Conservation (phyloP, 2,888 invertebrate genomes). For the Spatulosminthurus flaviceps region DNA sequence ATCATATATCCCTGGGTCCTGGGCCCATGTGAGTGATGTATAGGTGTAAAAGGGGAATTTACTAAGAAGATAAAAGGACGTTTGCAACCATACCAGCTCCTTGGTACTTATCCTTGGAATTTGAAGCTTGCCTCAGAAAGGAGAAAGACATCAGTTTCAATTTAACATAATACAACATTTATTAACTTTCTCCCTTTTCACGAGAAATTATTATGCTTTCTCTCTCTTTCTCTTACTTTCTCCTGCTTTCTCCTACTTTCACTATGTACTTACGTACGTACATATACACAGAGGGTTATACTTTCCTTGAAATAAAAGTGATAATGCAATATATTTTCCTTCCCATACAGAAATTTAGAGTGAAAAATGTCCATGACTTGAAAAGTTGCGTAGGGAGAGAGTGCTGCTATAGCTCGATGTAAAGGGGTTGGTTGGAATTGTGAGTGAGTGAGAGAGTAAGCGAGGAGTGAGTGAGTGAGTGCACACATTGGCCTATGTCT, state of each 20-base stretch:
- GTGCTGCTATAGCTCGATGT: background rate
- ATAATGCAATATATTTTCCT: conserved; percentile 34
- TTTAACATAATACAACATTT: conserved; percentile 26
- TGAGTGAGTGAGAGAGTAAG: too few relatives aligned
- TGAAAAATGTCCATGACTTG: conserved; percentile 27
- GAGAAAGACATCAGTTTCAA: conserved; percentile 27
- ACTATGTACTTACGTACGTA: too few relatives aligned
- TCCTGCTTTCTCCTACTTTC: too few relatives aligned
- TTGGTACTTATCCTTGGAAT: background rate
- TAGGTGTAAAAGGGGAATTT: too few relatives aligned
- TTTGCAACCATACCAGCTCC: too few relatives aligned
- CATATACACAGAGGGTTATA: conserved; percentile 4
- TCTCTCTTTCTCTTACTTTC: too few relatives aligned
- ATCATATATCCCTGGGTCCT: too few relatives aligned
- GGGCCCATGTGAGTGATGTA: too few relatives aligned
- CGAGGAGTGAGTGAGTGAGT: too few relatives aligned
- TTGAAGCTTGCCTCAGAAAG: background rate
- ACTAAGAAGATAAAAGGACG: too few relatives aligned
- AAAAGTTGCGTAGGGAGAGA: background rate
- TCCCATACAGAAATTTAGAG: conserved; percentile 6
- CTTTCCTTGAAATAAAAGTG: conserved; percentile 33
- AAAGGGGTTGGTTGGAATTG: background rate
- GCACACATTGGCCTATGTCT: too few relatives aligned
- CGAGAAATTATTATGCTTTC: background rate
- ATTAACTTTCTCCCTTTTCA: conserved; percentile 12